Percentiles rank a stretch among this genome's conserved stretches.
Evolutionary conservation across 2,113 vertebrate species (phyloP).

Genomic region (Rattus norvegicus): GRCr8 NC_086020.1:38578001-38578500

Average conservation of each 20-base stretch:
- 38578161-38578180: conserved; percentile 30
- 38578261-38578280: conserved; percentile 46
- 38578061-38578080: background rate
- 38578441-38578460: background rate
- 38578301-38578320: background rate
- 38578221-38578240: conserved; percentile 78
- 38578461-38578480: background rate
- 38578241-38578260: conserved; percentile 14
- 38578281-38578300: background rate
- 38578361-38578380: background rate
- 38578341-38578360: background rate
- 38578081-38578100: background rate
- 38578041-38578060: background rate
- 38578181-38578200: conserved; percentile 67
- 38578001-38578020: background rate
- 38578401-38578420: background rate
- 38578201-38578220: conserved; percentile 77
- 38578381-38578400: background rate
- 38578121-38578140: background rate
- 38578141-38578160: background rate
- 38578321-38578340: background rate
- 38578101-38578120: background rate
- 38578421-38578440: background rate
- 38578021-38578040: background rate
- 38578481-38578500: background rate